Percentiles rank a stretch among this genome's conserved stretches.
Conservation (phyloP, 1,140 invertebrate genomes). For the Danaus plexippus region DNA sequence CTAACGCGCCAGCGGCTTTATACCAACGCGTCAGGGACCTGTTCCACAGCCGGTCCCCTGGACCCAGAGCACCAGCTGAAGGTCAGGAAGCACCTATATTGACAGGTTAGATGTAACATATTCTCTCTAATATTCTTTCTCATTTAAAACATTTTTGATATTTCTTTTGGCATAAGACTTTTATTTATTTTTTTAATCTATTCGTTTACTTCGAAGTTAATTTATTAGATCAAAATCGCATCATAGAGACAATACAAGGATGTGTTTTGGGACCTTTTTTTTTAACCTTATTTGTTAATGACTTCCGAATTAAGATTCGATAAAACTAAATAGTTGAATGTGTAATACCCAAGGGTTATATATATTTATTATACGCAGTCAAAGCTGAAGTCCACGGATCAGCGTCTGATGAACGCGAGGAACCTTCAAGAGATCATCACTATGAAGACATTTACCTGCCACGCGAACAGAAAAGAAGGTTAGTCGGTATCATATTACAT, state of each 20-base stretch:
- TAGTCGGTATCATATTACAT: not conserved
- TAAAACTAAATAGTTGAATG: not conserved
- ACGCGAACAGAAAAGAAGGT: conserved; percentile 66
- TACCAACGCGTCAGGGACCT: conserved; percentile 75
- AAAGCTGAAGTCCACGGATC: conserved; percentile 60
- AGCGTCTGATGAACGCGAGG: conserved; percentile 64
- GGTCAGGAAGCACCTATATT: conserved; percentile 58
- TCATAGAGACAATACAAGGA: too few species aligned
- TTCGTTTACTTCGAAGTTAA: too few species aligned
- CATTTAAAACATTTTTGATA: too few species aligned
- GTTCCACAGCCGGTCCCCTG: conserved; percentile 74
- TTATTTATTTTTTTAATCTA: too few species aligned
- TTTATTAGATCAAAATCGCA: too few species aligned
- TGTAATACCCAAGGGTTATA: not conserved
- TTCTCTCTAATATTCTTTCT: too few species aligned
- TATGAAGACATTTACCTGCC: conserved; percentile 83
- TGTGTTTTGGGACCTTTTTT: too few species aligned
- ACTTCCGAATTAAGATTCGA: too few species aligned
- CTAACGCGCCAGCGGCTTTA: conserved; percentile 74
- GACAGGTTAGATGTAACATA: conserved; percentile 36
- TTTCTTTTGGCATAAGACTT: too few species aligned
- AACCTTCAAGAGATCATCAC: conserved; percentile 73
- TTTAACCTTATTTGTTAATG: too few species aligned
- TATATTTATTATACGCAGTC: conserved; percentile 29
- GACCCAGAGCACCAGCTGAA: conserved; percentile 52